A percentile compares a stretch with the other conserved stretches of the same genome.
Conservation (phyloP, 2,113 vertebrate species). For the Maccullochella peelii region DNA sequence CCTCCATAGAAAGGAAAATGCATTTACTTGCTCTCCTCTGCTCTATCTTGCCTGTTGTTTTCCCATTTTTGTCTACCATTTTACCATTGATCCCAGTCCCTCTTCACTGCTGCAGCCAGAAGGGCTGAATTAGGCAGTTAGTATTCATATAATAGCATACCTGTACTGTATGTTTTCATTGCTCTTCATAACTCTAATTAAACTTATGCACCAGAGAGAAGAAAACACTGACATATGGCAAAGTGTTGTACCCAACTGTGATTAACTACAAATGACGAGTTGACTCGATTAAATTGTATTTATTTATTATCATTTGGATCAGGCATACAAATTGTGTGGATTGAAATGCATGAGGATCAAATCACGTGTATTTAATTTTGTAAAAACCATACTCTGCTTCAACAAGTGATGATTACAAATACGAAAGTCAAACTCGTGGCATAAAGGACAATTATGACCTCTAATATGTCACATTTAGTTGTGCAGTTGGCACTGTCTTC, state of each 20-base stretch:
- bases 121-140: conserved; percentile 25
- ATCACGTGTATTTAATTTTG: not conserved
- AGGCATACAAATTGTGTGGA: not conserved
- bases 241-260: not conserved
- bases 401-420: not conserved
- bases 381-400: not conserved
- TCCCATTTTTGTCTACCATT: conserved; percentile 36
- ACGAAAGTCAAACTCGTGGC: not conserved
- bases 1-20: conserved; percentile 27
- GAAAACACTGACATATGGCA: conserved; percentile 23
- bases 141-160: conserved; percentile 39
- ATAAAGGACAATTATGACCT: not conserved
- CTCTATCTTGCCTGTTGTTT: conserved; percentile 12
- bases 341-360: not conserved
- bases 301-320: not conserved
- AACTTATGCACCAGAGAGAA: conserved; percentile 39
- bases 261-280: conserved; percentile 23
- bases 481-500: not conserved
- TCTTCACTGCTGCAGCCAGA: not conserved
- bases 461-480: not conserved
- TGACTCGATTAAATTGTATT: not conserved
- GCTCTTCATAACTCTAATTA: conserved; percentile 51
- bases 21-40: conserved; percentile 29
- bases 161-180: conserved; percentile 42
- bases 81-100: not conserved